phyloP scores from a whole-genome alignment of 2,797 vertebrate species.

The Pitangus sulphuratus region DNA sequence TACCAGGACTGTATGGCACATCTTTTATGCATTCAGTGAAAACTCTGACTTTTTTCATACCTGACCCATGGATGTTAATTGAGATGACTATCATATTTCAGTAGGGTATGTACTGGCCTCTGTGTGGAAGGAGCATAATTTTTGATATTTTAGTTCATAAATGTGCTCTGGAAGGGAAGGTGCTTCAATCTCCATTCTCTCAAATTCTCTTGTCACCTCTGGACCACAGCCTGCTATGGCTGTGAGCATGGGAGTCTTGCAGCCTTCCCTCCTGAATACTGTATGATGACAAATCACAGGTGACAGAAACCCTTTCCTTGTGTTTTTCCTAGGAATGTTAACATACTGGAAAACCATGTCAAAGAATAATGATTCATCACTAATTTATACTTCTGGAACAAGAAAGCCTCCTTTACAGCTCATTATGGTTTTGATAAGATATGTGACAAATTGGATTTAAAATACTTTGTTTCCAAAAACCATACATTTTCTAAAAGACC shows the following conservation, averaged over 20 bases:
- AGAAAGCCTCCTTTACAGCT: neutral
- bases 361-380: neutral
- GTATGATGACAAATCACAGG: neutral
- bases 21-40: neutral
- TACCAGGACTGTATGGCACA: neutral
- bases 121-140: neutral
- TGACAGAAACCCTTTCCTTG: neutral
- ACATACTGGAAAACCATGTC: neutral
- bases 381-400: neutral
- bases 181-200: neutral
- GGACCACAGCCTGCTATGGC: neutral
- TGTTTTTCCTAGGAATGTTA: neutral
- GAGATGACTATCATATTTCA: neutral
- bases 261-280: neutral
- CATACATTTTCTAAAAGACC: neutral
- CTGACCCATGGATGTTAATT: neutral
- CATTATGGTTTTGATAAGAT: neutral
- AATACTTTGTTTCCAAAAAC: conserved; percentile 14
- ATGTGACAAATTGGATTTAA: neutral
- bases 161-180: neutral
- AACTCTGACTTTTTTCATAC: neutral
- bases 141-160: neutral
- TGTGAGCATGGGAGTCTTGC: neutral
- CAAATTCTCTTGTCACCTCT: neutral
- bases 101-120: rapidly evolving